phyloP scores from a whole-genome alignment of 2,888 invertebrate species.

The Dusona sp. region DNA sequence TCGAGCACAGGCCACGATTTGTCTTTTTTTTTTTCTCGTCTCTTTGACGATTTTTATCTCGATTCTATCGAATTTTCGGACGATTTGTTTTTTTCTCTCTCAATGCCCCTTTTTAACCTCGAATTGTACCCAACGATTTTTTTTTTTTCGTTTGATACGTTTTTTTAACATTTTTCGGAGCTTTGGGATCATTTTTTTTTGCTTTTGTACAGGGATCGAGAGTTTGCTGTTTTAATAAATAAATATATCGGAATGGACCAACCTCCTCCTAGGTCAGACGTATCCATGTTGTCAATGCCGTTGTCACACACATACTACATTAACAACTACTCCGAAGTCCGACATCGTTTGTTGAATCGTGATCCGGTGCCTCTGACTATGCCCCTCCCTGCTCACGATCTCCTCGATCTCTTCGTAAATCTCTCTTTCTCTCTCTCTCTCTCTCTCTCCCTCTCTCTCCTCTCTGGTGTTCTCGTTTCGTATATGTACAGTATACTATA shows the following conservation, averaged over 20 bases:
- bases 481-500: not conserved
- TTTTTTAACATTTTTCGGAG: not conserved
- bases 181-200: not conserved
- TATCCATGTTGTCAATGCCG: constrained; percentile 85
- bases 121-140: not conserved
- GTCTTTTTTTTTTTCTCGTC: not conserved
- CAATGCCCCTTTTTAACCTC: not conserved
- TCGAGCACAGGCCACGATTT: not conserved
- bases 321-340: constrained; percentile 84
- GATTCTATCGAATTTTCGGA: not conserved
- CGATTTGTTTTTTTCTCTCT: not conserved
- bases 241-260: constrained; percentile 75
- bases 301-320: constrained; percentile 85
- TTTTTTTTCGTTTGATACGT: not conserved
- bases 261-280: constrained; percentile 84
- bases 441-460: constrained; percentile 36
- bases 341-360: constrained; percentile 84
- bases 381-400: constrained; percentile 59
- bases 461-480: constrained; percentile 43
- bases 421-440: constrained; percentile 23
- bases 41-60: not conserved
- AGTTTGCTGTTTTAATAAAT: constrained; percentile 26
- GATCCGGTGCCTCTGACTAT: constrained; percentile 73
- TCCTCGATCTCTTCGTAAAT: constrained; percentile 39
- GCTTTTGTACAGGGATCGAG: not conserved